Conservation (phyloP, 1,140 invertebrate genomes). For the Globodera rostochiensis region DNA sequence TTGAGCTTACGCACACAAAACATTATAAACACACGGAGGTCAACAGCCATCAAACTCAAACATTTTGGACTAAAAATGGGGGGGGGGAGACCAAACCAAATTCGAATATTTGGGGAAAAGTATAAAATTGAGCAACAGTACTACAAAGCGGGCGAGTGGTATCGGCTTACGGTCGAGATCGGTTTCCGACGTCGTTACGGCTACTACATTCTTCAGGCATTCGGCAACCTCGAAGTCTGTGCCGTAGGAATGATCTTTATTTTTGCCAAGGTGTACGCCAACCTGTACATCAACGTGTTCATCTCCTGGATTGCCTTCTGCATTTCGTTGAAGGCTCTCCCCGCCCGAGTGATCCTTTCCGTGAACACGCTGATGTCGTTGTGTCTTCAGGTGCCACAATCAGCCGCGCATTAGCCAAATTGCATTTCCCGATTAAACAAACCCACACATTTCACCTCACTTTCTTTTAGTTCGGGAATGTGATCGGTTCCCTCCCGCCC, state of each 20-base stretch:
- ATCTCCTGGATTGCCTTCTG: conserved; percentile 64
- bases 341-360: conserved; percentile 61
- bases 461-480: conserved; percentile 57
- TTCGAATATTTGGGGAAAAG: too few relatives aligned
- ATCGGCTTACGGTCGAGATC: conserved; percentile 61
- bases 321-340: conserved; percentile 63
- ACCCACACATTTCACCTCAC: too few relatives aligned
- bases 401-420: neutral
- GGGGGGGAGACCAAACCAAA: too few relatives aligned
- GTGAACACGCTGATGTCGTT: conserved; percentile 65
- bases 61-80: too few relatives aligned
- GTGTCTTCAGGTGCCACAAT: conserved; percentile 55
- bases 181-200: conserved; percentile 58
- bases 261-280: conserved; percentile 53
- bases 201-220: conserved; percentile 59
- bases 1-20: conserved; percentile 38
- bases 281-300: conserved; percentile 61
- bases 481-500: conserved; percentile 62
- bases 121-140: conserved; percentile 36
- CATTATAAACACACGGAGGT: conserved; percentile 59
- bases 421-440: neutral
- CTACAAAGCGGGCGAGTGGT: conserved; percentile 65
- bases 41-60: neutral
- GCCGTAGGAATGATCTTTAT: neutral
- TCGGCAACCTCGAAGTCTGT: neutral